A percentile compares a stretch with the other conserved stretches of the same genome.
Conservation (phyloP, 2,797 vertebrate genomes). For the Ficedula albicollis region DNA sequence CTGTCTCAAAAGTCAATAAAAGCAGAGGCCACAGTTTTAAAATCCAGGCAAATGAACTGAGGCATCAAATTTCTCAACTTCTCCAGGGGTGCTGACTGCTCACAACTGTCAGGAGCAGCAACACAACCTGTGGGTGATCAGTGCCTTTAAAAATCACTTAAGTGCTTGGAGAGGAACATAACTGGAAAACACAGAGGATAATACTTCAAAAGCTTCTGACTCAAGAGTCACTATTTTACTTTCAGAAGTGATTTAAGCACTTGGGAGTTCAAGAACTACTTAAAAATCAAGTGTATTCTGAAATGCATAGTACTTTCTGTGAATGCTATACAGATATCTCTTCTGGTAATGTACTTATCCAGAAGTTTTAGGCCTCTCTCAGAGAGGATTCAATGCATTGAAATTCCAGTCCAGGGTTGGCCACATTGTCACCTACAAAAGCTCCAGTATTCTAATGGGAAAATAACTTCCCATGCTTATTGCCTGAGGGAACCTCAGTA, state of each 20-base stretch:
- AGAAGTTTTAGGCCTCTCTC: background rate
- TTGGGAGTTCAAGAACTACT: background rate
- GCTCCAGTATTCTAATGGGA: background rate
- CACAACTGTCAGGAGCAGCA: background rate
- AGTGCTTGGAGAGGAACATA: background rate
- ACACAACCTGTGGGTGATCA: background rate
- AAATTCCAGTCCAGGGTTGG: background rate
- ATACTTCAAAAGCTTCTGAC: background rate
- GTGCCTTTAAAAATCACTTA: background rate
- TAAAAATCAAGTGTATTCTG: background rate
- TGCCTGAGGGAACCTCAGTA: background rate
- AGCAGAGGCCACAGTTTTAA: background rate
- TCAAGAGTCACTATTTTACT: background rate
- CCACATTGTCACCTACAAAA: background rate
- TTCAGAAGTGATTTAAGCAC: background rate
- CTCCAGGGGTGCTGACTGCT: background rate
- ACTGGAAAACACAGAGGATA: background rate
- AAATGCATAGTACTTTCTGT: background rate
- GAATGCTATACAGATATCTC: background rate
- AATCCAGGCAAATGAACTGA: background rate
- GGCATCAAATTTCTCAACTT: background rate
- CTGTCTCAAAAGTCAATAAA: conserved; percentile 30
- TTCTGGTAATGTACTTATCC: background rate
- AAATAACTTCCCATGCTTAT: background rate
- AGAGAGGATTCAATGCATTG: background rate